Percentiles rank a stretch among this genome's conserved stretches.
These are phyloP conservation scores for Physella acuta DNA, from an alignment of 1,140 invertebrate species.

Conservation along the genomic window DNA sequence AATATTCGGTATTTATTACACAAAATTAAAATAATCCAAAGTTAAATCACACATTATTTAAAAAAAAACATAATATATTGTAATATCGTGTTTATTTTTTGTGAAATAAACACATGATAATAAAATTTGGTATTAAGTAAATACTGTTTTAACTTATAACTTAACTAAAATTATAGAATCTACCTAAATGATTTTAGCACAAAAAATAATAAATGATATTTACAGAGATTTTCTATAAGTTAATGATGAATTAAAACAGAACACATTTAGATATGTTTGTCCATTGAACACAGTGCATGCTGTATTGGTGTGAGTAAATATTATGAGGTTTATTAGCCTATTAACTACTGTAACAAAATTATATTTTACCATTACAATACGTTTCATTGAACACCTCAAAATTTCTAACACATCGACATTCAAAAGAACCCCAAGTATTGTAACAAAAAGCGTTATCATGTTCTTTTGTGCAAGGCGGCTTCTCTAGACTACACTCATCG, in stretches of 20 bases:
- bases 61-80: too few species aligned
- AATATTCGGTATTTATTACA: too few species aligned
- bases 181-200: too few species aligned
- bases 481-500: background rate
- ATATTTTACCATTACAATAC: background rate
- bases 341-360: too few species aligned
- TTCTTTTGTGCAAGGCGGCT: background rate
- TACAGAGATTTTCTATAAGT: background rate
- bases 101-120: too few species aligned
- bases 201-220: background rate
- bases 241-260: background rate
- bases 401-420: background rate
- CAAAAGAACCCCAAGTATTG: background rate
- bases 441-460: background rate
- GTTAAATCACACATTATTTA: too few species aligned
- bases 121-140: too few species aligned
- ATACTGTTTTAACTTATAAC: too few species aligned
- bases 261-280: background rate
- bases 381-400: background rate
- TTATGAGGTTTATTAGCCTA: background rate
- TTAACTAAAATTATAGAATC: too few species aligned
- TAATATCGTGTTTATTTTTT: too few species aligned
- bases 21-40: too few species aligned
- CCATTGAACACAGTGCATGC: too few species aligned
- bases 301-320: background rate